Evolutionary conservation across 2,888 invertebrate species (phyloP), one percentile per base, ranked within the genome.

Genomic region (Parapristionchus giblindavisi): DNA sequence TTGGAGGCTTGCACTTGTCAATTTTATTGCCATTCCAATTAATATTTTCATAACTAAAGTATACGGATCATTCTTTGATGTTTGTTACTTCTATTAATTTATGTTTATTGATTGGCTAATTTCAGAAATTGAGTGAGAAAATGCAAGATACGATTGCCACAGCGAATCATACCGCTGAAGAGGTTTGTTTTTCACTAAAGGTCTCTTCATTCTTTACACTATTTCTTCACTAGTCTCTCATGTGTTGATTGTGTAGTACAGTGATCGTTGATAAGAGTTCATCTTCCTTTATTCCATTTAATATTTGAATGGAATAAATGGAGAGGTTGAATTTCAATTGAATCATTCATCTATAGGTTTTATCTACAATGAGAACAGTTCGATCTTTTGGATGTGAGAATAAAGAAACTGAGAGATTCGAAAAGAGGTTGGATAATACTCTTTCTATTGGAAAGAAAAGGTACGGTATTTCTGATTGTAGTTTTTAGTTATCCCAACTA

Each of bases 121-220:
- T 84, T 34, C 79, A 89, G 89, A 82, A 82, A 77, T 81, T 89
- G 29, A 84, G 87, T 11, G 88, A 89, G 71, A 78, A 85, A 48
- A 87, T 88, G 4, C 89, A 90, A 79, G 86, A 88, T 75, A 85
- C 88, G 8, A 83, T 89, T 38, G 89, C 89, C 3, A 84, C 85
- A 51, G 88, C 89, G 1, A 90, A 90, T 78, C 85, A 88, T 71
- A 87, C 89, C 34, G 89, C 90, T 2, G 89, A 89, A 70, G 89
- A 90, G 77, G 63, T 63, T 11, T n/a, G 17, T 43, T 43, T 43
- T 14, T 43, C 17, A 43, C 17, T 43, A 17, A 43, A 43, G 17
- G 43, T 14, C 11, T 43, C 8, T 17, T 43, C 11, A 14, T 14
- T 17, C 17, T 14, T 43, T 8, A 54, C 6, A 24, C 5, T n/a